These are phyloP conservation scores for Empidonax alnorum DNA, from an alignment of 2,113 vertebrate genomes.

Conservation along the genomic window DNA sequence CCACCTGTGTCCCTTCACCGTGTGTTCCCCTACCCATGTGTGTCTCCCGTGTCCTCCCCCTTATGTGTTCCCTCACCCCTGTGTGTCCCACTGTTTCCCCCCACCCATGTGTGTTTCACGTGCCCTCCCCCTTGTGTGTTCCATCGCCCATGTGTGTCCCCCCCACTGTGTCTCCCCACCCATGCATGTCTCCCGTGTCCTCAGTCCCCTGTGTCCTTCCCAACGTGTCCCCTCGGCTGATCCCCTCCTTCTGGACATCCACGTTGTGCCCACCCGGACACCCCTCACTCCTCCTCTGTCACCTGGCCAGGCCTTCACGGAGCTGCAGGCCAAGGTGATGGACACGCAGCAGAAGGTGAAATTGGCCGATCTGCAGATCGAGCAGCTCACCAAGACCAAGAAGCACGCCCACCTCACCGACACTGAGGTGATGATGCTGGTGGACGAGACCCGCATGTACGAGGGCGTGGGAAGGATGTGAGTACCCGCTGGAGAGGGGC, in stretches of 20 bases:
- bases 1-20: background rate
- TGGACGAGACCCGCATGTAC: slow-evolving; percentile 89
- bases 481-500: slow-evolving; percentile 63
- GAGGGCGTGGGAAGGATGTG: slow-evolving; percentile 97
- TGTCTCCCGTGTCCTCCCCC: no score
- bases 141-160: background rate
- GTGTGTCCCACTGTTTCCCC: no score
- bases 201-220: background rate
- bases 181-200: background rate
- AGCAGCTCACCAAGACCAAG: slow-evolving; percentile 91
- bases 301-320: slow-evolving; percentile 86
- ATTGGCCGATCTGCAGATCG: slow-evolving; percentile 93
- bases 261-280: fast-evolving
- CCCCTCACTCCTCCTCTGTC: background rate
- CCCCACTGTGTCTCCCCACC: background rate
- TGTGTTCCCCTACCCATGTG: no score
- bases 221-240: fast-evolving
- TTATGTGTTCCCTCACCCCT: background rate
- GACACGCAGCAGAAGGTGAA: slow-evolving; percentile 98
- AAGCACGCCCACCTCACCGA: slow-evolving; percentile 92
- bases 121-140: no score
- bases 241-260: no score
- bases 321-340: slow-evolving; percentile 94
- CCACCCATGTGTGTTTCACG: background rate
- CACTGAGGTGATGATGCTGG: slow-evolving; percentile 84